phyloP scores from a whole-genome alignment of 2,888 invertebrate species.

The Ametastegia equiseti region DNA sequence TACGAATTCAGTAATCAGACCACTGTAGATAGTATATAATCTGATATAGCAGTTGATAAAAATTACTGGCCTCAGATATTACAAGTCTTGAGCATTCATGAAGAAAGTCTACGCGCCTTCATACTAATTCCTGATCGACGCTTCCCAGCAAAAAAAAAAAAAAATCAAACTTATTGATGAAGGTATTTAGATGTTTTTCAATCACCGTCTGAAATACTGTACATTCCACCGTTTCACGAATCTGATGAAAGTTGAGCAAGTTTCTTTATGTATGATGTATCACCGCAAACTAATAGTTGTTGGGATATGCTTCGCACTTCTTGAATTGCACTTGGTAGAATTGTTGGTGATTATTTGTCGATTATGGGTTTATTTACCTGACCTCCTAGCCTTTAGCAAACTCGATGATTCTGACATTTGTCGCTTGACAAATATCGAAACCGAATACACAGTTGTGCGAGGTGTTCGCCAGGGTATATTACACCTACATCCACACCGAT shows the following conservation, averaged over 20 bases:
- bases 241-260: not conserved
- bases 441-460: not conserved
- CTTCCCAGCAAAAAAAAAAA: too few species aligned
- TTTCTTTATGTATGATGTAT: not conserved
- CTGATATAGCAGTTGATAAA: too few species aligned
- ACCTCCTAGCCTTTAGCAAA: not conserved
- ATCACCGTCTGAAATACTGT: too few species aligned
- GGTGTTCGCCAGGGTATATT: slow-evolving; percentile 24
- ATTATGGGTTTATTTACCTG: not conserved
- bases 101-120: too few species aligned
- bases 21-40: too few species aligned
- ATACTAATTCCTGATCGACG: too few species aligned
- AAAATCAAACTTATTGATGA: too few species aligned
- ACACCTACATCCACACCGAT: slow-evolving; percentile 12
- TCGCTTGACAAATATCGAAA: not conserved
- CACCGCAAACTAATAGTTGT: not conserved
- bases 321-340: not conserved
- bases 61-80: too few species aligned
- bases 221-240: too few species aligned
- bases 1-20: too few species aligned
- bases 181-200: too few species aligned
- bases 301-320: not conserved
- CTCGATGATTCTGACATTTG: slow-evolving; percentile 32
- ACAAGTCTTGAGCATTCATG: too few species aligned
- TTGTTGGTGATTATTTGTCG: not conserved